These are phyloP conservation scores for Teleiodes luculella DNA, from an alignment of 2,888 invertebrate genomes.

Conservation along the genomic window DNA sequence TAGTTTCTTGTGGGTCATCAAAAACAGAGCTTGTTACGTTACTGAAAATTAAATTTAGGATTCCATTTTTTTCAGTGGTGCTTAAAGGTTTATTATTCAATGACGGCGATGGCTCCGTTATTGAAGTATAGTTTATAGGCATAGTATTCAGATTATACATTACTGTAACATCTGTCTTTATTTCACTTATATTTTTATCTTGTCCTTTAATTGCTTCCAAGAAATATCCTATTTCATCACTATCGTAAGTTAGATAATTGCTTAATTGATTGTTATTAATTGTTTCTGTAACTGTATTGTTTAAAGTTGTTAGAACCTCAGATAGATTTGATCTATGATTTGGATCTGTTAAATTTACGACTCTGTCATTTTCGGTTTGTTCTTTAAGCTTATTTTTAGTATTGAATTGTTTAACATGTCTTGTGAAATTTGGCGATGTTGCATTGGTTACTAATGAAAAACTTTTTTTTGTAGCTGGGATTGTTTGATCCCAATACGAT, in stretches of 20 bases:
- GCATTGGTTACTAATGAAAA: no score
- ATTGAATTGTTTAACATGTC: no score
- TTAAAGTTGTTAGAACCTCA: no score
- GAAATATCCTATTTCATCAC: background rate
- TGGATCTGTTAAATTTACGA: no score
- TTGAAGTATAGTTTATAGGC: background rate
- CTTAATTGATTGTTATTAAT: background rate
- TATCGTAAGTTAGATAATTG: background rate
- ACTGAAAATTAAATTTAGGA: background rate
- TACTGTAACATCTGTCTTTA: background rate
- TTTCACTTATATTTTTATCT: background rate
- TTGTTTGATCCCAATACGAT: no score
- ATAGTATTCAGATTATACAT: background rate
- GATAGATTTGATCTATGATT: no score
- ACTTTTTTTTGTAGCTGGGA: no score
- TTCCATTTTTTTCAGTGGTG: background rate
- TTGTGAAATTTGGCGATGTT: no score
- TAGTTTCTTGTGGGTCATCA: no score
- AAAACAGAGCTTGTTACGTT: no score
- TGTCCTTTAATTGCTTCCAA: background rate
- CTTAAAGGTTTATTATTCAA: background rate
- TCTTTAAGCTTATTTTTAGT: no score
- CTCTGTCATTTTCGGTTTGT: no score
- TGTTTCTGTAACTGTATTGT: background rate
- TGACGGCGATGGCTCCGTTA: background rate